Conservation (phyloP, 2,113 vertebrate species). For the Crotalus tigris region DNA sequence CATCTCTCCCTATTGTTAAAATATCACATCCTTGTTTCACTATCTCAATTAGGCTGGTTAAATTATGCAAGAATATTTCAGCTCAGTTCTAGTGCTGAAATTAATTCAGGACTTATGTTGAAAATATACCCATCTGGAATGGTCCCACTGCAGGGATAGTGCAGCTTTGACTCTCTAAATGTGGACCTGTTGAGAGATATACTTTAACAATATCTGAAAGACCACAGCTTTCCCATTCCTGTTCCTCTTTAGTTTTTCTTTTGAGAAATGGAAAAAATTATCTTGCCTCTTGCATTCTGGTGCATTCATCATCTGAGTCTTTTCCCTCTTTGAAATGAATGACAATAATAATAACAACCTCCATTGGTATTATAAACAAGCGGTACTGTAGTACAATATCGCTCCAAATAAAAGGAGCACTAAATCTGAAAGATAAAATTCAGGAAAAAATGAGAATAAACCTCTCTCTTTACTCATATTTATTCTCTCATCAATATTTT, state of each 20-base stretch:
- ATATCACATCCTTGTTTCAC: neutral
- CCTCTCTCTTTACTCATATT: neutral
- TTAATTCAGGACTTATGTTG: neutral
- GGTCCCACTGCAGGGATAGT: neutral
- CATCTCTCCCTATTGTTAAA: neutral
- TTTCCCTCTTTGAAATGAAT: neutral
- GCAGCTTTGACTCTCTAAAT: neutral
- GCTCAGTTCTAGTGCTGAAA: neutral
- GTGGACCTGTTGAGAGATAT: neutral
- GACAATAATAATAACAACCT: neutral
- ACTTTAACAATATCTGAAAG: neutral
- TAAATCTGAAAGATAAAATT: neutral
- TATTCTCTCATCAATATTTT: constrained; percentile 12
- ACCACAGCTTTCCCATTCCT: neutral
- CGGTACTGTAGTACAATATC: neutral
- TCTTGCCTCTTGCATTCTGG: neutral
- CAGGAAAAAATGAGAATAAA: neutral
- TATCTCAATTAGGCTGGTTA: neutral
- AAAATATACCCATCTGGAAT: neutral
- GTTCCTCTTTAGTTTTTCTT: neutral
- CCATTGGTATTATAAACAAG: neutral
- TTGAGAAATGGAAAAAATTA: neutral
- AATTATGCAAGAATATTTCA: neutral
- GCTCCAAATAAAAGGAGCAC: neutral
- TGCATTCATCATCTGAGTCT: neutral